phyloP scores from a whole-genome alignment of 2,888 invertebrate genomes.

The Erebia aethiops region DNA sequence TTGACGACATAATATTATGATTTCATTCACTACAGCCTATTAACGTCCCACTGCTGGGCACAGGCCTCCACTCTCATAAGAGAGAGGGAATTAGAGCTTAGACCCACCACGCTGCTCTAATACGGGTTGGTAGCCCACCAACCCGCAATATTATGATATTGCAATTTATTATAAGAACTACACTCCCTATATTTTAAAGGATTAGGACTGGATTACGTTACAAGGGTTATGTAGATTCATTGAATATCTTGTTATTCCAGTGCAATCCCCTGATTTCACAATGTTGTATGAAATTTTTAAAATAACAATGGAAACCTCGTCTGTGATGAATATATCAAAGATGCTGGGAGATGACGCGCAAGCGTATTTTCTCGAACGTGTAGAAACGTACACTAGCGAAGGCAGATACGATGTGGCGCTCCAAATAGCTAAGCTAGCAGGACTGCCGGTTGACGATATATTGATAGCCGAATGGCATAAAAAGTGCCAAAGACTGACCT shows the following conservation, averaged over 20 bases:
- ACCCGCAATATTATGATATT: not conserved
- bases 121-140: too few relatives aligned
- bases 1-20: too few relatives aligned
- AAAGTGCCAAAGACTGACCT: conserved; percentile 60
- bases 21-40: too few relatives aligned
- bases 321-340: conserved; percentile 80
- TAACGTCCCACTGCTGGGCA: too few relatives aligned
- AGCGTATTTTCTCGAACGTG: conserved; percentile 78
- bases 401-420: conserved; percentile 83
- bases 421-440: conserved; percentile 80
- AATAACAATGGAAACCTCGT: conserved; percentile 81
- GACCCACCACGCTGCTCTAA: too few relatives aligned
- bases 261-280: conserved; percentile 69
- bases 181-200: not conserved
- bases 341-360: conserved; percentile 68
- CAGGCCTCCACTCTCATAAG: too few relatives aligned
- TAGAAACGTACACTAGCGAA: conserved; percentile 75
- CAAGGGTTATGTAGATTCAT: not conserved
- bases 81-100: too few relatives aligned
- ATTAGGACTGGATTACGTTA: not conserved
- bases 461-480: conserved; percentile 81
- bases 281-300: conserved; percentile 76
- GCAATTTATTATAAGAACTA: not conserved
- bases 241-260: conserved; percentile 52
- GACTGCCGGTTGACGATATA: conserved; percentile 77